A percentile compares a stretch with the other conserved stretches of the same genome.
phyloP scores from a whole-genome alignment of 2,888 invertebrate genomes.

The Nomada goodeniana region DNA sequence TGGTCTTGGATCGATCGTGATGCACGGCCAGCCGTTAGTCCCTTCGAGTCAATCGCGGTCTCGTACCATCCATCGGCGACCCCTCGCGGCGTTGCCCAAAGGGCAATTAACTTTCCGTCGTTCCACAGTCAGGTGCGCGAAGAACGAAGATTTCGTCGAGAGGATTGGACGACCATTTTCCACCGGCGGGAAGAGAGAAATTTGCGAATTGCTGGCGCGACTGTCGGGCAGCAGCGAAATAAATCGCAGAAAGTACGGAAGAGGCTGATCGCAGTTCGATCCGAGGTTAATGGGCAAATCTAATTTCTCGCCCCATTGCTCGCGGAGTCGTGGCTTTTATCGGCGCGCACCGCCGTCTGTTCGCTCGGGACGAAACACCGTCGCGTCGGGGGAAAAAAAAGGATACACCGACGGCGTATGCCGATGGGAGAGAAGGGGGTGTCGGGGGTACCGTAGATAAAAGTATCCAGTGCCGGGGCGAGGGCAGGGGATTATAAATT shows the following conservation, averaged over 20 bases:
- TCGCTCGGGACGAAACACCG: slow-evolving; percentile 47
- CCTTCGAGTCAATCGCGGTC: slow-evolving; percentile 52
- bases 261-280: slow-evolving; percentile 56
- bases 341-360: slow-evolving; percentile 56
- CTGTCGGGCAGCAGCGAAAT: neutral
- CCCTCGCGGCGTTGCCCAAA: slow-evolving; percentile 47
- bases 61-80: slow-evolving; percentile 64
- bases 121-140: neutral
- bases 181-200: too few species aligned
- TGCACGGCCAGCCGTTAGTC: slow-evolving; percentile 47
- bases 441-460: slow-evolving; percentile 59
- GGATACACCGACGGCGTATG: slow-evolving; percentile 11
- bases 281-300: slow-evolving; percentile 73
- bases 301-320: slow-evolving; percentile 73
- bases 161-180: too few species aligned
- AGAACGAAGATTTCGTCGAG: too few species aligned
- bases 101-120: slow-evolving; percentile 71
- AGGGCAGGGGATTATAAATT: slow-evolving; percentile 76
- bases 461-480: slow-evolving; percentile 62
- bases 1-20: slow-evolving; percentile 56
- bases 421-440: neutral
- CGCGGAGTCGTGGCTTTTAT: slow-evolving; percentile 63
- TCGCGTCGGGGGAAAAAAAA: slow-evolving; percentile 14
- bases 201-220: too few species aligned
- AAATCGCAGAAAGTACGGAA: slow-evolving; percentile 27